Conservation (phyloP, 2,797 vertebrate species). For the Cryptoblepharus egeriae region DNA sequence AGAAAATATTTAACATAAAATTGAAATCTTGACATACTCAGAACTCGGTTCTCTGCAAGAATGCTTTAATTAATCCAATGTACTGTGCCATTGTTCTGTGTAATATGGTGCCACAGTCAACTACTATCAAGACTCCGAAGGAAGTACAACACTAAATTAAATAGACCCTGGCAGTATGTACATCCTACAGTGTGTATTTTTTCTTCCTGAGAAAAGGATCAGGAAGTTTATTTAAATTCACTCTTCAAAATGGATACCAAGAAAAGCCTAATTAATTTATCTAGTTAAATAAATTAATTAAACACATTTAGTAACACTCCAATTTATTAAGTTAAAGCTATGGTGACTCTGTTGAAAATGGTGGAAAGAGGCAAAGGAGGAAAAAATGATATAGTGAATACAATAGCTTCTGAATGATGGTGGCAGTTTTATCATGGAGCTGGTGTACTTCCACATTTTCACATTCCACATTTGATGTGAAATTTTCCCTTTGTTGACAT, state of each 20-base stretch:
- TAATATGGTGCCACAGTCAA: constrained; percentile 77
- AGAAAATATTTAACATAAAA: constrained; percentile 94
- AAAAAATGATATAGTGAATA: constrained; percentile 51
- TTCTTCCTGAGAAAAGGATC: constrained; percentile 55
- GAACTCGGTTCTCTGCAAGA: constrained; percentile 82
- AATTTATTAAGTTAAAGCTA: constrained; percentile 61
- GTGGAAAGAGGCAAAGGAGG: constrained; percentile 47
- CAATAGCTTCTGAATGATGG: not conserved
- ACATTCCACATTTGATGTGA: no score
- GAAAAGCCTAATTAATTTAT: not conserved
- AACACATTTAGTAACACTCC: constrained; percentile 16
- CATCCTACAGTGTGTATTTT: constrained; percentile 13
- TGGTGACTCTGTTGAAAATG: constrained; percentile 61
- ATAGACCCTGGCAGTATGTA: constrained; percentile 73
- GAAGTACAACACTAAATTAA: constrained; percentile 81
- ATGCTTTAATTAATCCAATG: constrained; percentile 88
- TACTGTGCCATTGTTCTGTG: constrained; percentile 79
- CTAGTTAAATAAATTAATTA: not conserved
- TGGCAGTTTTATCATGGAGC: not conserved
- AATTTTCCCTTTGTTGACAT: no score
- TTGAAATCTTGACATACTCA: constrained; percentile 89
- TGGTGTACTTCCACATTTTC: not conserved
- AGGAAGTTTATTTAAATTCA: constrained; percentile 70
- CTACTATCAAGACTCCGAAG: constrained; percentile 77
- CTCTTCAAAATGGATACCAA: constrained; percentile 59